These are phyloP conservation scores for Propsilocerus akamusi DNA, from an alignment of 1,140 invertebrate genomes.

Conservation along the genomic window DNA sequence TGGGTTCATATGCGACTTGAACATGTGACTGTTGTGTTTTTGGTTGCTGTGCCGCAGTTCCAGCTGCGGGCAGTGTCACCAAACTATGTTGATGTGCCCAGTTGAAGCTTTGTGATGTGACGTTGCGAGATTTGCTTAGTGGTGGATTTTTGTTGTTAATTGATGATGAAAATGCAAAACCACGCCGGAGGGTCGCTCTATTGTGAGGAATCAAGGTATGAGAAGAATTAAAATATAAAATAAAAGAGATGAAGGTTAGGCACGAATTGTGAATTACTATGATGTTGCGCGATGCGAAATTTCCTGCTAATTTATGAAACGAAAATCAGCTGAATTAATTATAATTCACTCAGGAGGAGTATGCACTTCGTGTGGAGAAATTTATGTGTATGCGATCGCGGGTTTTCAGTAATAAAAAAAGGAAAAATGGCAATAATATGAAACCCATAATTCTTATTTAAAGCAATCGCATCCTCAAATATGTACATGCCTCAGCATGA, in stretches of 20 bases:
- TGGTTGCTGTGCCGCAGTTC: not conserved
- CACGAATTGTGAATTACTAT: too few relatives aligned
- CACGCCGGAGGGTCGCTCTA: constrained; percentile 38
- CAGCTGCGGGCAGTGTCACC: not conserved
- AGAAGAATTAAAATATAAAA: too few relatives aligned
- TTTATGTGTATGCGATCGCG: too few relatives aligned
- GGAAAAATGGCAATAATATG: too few relatives aligned
- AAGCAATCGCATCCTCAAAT: not conserved
- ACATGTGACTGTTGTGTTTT: not conserved
- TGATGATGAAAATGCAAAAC: constrained; percentile 35
- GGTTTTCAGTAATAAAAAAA: too few relatives aligned
- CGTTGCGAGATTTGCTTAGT: constrained; percentile 41
- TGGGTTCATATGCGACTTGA: not conserved
- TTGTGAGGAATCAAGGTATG: not conserved
- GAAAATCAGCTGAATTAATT: too few relatives aligned
- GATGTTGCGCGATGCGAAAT: too few relatives aligned
- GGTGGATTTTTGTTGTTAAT: constrained; percentile 55
- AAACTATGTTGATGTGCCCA: constrained; percentile 9
- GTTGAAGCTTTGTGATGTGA: constrained; percentile 27
- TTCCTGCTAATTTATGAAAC: too few relatives aligned
- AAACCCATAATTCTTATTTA: not conserved
- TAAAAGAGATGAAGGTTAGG: too few relatives aligned
- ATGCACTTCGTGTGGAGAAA: too few relatives aligned
- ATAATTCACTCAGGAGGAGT: too few relatives aligned
- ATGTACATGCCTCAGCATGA: too few relatives aligned